Evolutionary conservation across 1,140 invertebrate species (phyloP), one percentile per base, ranked within the genome.

Genomic region (Agrypnia vestita): DNA sequence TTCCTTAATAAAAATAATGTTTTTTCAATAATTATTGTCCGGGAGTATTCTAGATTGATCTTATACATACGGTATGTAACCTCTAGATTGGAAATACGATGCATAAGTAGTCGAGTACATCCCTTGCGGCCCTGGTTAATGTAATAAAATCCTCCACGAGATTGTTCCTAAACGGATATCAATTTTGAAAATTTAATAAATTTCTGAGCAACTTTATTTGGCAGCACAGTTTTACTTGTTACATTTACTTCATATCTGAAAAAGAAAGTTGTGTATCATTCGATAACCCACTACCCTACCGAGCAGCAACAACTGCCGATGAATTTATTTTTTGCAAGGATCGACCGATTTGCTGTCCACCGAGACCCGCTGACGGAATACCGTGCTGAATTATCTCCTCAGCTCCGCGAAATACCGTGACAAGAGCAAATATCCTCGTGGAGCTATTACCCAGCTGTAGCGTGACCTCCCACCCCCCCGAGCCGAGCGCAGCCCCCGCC

Each of bases 321-420:
- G 25, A 35, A 35, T 19, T 59, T 59, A 21, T 59, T 21, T 21
- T 15, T 59, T 59, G n/a, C n/a, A 59, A 64, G 61, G 25, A 35
- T 35, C 61, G 61, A 12, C n/a, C 13, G 61, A 25, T 64, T 35
- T 9, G 35, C 35, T 25, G 61, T 35, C 21, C 61, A 64, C 25
- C 11, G 9, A 6, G 21, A 35, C 61, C 10, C 3, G 11, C 61
- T 64, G 25, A 64, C 35, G 61, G 25, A 64, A 64, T 43, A 17
- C 11, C 55, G n/a, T 3, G 25, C 25, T 64, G 44, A 47, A 47
- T 69, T 17, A 69, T 47, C 64, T 47, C 15, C n/a, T 44, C 43
- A 15, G n/a, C 64, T 69, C 64, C 15, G 17, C 44, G 64, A 49
- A 15, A 69, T 69, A 69, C 64, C 64, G 64, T 69, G 64, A 69